Evolutionary conservation across 2,888 invertebrate species (phyloP), one percentile per base, ranked within the genome.

Genomic region (Thereva unica): DNA sequence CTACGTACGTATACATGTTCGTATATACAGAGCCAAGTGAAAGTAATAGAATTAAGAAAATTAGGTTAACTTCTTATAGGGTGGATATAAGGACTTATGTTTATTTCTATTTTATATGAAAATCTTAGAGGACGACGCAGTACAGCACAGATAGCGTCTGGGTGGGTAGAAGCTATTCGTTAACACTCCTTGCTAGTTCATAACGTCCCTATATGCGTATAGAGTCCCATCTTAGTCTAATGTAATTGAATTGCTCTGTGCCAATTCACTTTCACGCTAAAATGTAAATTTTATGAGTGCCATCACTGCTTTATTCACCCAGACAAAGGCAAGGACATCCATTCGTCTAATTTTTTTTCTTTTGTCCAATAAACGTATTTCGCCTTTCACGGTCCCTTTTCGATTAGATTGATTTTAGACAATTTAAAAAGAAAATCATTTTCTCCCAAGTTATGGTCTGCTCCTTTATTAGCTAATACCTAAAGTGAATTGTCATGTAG

Each of bases 41-140:
- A 66, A 66, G 66, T 66, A 66, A 66, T 66, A 66, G 59, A 66
- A 66, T 66, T 66, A 66, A 66, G 59, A 53, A 66, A 66, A 66
- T 66, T 66, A 66, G 66, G 66, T 66, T 66, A 66, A 66, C 59
- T 66, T 66, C 66, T 66, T 66, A 66, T 56, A 61, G 66, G 50
- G 66, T 45, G 66, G 56, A 66, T 56, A 66, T 66, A 66, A 57
- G 56, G 66, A 56, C 66, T 66, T 66, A 66, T 66, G 66, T 66
- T 66, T 66, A 66, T 66, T 66, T 56, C 50, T 12, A 49, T 47
- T 57, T 66, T 66, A 50, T 57, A 66, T 66, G 57, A 66, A 66
- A 61, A 66, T 66, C 66, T 56, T 41, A 35, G 42, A 10, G 38
- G 56, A 40, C 12, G n/a, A 47, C 23, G 34, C 8, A 54, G 23